Evolutionary conservation across 2,113 vertebrate genomes (phyloP).

Genomic region (Sminthopsis crassicaudata): DNA sequence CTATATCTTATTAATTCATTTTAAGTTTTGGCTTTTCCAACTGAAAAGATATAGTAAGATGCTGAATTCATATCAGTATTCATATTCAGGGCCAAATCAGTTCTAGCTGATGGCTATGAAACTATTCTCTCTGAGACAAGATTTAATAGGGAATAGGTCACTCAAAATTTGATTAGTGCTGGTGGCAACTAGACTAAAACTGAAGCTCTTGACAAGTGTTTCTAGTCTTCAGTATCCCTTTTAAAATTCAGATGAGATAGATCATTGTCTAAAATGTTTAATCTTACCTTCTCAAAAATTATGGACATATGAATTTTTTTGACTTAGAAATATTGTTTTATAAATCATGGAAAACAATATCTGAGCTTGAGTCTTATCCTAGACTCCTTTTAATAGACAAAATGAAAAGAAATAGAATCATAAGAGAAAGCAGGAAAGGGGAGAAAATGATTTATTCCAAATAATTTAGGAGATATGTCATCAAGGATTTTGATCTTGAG

Average conservation of each 20-base stretch:
- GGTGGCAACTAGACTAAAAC: background rate
- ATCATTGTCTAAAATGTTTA: background rate
- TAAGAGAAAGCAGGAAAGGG: background rate
- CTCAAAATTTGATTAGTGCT: background rate
- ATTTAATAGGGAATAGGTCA: background rate
- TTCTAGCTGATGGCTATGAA: slow-evolving; percentile 28
- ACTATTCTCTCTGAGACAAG: background rate
- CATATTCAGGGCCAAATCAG: background rate
- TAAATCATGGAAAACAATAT: too few relatives aligned
- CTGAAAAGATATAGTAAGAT: background rate
- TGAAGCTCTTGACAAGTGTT: slow-evolving; percentile 30
- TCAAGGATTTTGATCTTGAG: background rate
- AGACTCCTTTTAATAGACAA: background rate
- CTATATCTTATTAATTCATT: background rate
- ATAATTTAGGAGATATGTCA: background rate
- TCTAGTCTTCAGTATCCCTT: slow-evolving; percentile 12
- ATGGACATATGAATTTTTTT: background rate
- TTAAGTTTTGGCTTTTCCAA: background rate
- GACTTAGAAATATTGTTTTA: background rate
- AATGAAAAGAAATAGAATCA: background rate
- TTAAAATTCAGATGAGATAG: slow-evolving; percentile 48
- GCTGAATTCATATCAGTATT: background rate
- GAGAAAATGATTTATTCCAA: background rate
- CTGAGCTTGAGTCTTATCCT: background rate
- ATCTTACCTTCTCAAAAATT: background rate